Conservation (phyloP, 2,113 vertebrate species). For the Chaenocephalus aceratus region DNA sequence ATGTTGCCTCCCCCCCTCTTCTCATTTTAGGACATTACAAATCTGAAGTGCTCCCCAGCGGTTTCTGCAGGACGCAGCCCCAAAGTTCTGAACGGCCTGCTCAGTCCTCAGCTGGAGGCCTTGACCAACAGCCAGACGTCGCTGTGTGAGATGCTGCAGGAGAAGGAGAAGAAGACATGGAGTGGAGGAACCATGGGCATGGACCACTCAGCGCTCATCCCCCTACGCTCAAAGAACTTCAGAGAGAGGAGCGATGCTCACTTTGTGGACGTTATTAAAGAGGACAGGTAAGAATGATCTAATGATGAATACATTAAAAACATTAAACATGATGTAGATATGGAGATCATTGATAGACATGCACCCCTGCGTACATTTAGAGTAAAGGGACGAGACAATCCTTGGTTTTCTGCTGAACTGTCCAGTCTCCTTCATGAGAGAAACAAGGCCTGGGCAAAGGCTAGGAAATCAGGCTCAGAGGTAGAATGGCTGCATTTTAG, state of each 20-base stretch:
- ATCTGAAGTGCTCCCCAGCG: constrained; percentile 80
- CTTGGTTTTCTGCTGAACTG: too few relatives aligned
- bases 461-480: too few relatives aligned
- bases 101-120: constrained; percentile 90
- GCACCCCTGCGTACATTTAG: too few relatives aligned
- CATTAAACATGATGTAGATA: neutral
- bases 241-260: constrained; percentile 96
- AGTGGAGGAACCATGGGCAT: constrained; percentile 83
- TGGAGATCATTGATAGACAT: too few relatives aligned
- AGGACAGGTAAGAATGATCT: constrained; percentile 89
- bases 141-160: constrained; percentile 94
- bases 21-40: constrained; percentile 72
- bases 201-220: constrained; percentile 94
- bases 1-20: neutral
- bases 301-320: neutral
- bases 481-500: too few relatives aligned
- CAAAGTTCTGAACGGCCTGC: constrained; percentile 92
- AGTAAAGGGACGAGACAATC: too few relatives aligned
- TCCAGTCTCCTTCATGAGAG: too few relatives aligned
- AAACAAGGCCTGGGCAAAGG: too few relatives aligned
- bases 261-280: constrained; percentile 98
- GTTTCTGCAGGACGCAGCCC: constrained; percentile 81
- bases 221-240: constrained; percentile 95
- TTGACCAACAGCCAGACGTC: constrained; percentile 95
- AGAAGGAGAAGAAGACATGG: constrained; percentile 87